A percentile compares a stretch with the other conserved stretches of the same genome.
phyloP scores from a whole-genome alignment of 2,888 invertebrate genomes.

The Microdon myrmicae region DNA sequence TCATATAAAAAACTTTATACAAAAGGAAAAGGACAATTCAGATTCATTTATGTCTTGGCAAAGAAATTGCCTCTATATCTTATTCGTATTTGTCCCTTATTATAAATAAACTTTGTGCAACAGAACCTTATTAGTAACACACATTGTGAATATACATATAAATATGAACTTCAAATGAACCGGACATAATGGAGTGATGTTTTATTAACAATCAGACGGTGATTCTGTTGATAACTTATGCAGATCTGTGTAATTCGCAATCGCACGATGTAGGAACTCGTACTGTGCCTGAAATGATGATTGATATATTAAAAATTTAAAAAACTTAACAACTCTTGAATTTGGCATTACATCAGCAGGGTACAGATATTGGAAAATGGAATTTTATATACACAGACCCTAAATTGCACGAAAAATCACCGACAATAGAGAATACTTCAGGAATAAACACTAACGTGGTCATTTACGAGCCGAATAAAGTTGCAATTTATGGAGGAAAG shows the following conservation, averaged over 20 bases:
- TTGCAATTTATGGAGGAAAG: too few relatives aligned
- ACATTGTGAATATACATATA: conserved; percentile 32
- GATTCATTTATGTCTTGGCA: conserved; percentile 4
- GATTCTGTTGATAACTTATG: conserved; percentile 73
- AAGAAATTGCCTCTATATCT: conserved; percentile 2
- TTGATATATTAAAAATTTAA: too few relatives aligned
- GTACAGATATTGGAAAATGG: too few relatives aligned
- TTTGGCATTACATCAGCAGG: too few relatives aligned
- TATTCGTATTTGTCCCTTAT: conserved; percentile 22
- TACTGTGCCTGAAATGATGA: conserved; percentile 82
- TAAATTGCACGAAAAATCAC: too few relatives aligned
- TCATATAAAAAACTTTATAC: too few relatives aligned
- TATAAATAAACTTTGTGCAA: conserved; percentile 49
- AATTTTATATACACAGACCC: too few relatives aligned
- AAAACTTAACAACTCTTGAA: too few relatives aligned
- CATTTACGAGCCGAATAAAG: too few relatives aligned
- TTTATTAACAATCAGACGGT: conserved; percentile 55
- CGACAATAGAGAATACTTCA: too few relatives aligned
- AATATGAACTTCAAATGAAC: conserved; percentile 32
- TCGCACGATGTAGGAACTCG: conserved; percentile 92
- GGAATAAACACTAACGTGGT: too few relatives aligned
- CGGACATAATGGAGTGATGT: conserved; percentile 26
- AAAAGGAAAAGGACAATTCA: too few relatives aligned
- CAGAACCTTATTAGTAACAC: conserved; percentile 22
- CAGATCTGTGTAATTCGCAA: conserved; percentile 88